Conservation (phyloP, 2,797 vertebrate species). For the Spinibarbus caldwelli region DNA sequence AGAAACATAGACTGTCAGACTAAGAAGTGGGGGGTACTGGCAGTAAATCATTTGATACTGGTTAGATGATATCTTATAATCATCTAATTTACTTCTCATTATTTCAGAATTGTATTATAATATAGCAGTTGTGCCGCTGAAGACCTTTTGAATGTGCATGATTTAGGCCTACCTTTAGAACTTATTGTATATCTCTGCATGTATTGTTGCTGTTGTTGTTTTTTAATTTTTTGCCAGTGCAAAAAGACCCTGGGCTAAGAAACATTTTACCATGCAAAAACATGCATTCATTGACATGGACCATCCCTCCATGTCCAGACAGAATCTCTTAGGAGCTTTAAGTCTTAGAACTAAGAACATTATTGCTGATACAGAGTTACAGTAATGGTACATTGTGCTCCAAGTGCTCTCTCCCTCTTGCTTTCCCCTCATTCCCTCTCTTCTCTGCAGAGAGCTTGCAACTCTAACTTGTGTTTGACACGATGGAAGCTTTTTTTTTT, state of each 20-base stretch:
- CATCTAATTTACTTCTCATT: not conserved
- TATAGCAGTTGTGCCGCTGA: not conserved
- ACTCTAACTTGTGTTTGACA: constrained; percentile 59
- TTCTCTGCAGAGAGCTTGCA: constrained; percentile 50
- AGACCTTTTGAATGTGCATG: not conserved
- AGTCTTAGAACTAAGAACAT: not conserved
- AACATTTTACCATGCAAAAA: not conserved
- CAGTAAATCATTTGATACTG: not conserved
- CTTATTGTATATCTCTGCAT: not conserved
- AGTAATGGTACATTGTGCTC: not conserved
- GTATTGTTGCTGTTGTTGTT: not conserved
- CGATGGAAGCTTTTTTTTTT: constrained; percentile 22
- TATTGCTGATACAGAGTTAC: constrained; percentile 19
- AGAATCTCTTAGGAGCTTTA: constrained; percentile 5
- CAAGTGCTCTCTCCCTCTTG: constrained; percentile 7
- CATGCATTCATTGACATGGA: not conserved
- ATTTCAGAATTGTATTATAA: not conserved
- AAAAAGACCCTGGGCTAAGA: not conserved
- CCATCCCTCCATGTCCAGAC: not conserved
- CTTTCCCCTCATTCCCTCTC: not conserved
- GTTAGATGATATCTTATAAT: not conserved
- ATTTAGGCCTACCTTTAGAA: not conserved
- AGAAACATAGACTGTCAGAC: not conserved
- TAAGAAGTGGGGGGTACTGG: not conserved
- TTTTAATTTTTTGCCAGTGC: not conserved